These are phyloP conservation scores for Drosophila pectinifera DNA, from an alignment of 1,140 invertebrate genomes.

Conservation along the genomic window DNA sequence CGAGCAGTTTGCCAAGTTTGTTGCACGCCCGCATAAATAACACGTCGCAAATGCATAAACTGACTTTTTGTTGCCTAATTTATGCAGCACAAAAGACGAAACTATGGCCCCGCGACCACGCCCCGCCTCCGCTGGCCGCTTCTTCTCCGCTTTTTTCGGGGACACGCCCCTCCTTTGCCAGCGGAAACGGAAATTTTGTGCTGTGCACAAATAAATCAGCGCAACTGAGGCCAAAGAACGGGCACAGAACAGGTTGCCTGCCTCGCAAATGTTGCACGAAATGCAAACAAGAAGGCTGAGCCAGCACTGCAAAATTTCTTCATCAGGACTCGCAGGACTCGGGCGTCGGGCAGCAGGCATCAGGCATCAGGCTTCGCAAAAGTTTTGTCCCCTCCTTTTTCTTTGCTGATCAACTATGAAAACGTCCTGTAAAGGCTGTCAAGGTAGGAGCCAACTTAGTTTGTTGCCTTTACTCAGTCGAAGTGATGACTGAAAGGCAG, in stretches of 20 bases:
- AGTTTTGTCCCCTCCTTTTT: slow-evolving; percentile 7
- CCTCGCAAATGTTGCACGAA: slow-evolving; percentile 72
- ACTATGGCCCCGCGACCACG: slow-evolving; percentile 29
- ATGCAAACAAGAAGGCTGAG: slow-evolving; percentile 62
- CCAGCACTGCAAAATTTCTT: slow-evolving; percentile 60
- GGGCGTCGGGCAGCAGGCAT: not conserved
- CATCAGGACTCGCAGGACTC: slow-evolving; percentile 37
- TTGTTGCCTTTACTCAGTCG: not conserved
- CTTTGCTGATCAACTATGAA: slow-evolving; percentile 39
- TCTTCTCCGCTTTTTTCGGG: not conserved
- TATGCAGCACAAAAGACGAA: slow-evolving; percentile 75
- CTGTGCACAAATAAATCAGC: slow-evolving; percentile 81
- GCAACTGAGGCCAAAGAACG: slow-evolving; percentile 30
- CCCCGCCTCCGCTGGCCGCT: not conserved
- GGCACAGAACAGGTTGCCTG: slow-evolving; percentile 45
- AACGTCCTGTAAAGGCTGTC: slow-evolving; percentile 37
- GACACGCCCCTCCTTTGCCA: slow-evolving; percentile 7
- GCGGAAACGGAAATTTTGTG: slow-evolving; percentile 81
- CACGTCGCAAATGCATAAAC: slow-evolving; percentile 80
- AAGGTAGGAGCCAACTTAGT: slow-evolving; percentile 8
- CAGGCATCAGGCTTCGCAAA: slow-evolving; percentile 35
- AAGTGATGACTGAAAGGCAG: not conserved
- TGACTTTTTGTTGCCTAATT: slow-evolving; percentile 81
- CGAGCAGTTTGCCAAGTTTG: slow-evolving; percentile 64
- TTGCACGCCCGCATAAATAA: slow-evolving; percentile 80